Conservation (phyloP, 2,888 invertebrate genomes). For the Hypomecis atomaria region DNA sequence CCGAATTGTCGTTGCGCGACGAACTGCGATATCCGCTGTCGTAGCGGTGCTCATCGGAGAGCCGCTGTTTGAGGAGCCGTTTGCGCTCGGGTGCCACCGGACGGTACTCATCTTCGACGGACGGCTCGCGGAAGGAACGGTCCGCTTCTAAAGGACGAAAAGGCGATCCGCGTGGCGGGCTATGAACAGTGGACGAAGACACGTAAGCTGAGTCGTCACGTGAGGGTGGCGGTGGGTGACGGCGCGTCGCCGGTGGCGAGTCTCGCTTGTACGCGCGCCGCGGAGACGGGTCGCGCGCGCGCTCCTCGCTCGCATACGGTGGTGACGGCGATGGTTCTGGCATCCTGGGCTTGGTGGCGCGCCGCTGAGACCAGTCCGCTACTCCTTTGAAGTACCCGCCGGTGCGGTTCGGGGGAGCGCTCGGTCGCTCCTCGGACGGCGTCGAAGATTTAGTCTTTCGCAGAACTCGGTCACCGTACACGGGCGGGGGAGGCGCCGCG, state of each 20-base stretch:
- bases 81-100: conserved; percentile 88
- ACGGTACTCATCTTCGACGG: conserved; percentile 78
- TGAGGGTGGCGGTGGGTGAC: conserved; percentile 79
- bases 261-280: conserved; percentile 77
- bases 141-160: conserved; percentile 77
- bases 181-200: conserved; percentile 84
- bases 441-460: conserved; percentile 83
- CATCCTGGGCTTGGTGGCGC: conserved; percentile 80
- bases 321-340: conserved; percentile 80
- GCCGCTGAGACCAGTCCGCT: conserved; percentile 91
- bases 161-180: conserved; percentile 82
- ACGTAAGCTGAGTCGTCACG: conserved; percentile 85
- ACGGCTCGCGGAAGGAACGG: conserved; percentile 78
- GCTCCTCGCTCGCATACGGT: conserved; percentile 73
- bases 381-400: conserved; percentile 89
- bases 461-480: conserved; percentile 76
- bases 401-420: conserved; percentile 71
- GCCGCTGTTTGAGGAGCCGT: conserved; percentile 83
- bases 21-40: conserved; percentile 85
- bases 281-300: conserved; percentile 67
- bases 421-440: conserved; percentile 79
- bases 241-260: conserved; percentile 75
- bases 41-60: conserved; percentile 80
- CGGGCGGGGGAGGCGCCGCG: conserved; percentile 74
- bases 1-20: conserved; percentile 82